Percentiles rank a stretch among this genome's conserved stretches.
These are phyloP conservation scores for Harpegnathos saltator DNA, from an alignment of 1,140 invertebrate species.

Conservation along the genomic window DNA sequence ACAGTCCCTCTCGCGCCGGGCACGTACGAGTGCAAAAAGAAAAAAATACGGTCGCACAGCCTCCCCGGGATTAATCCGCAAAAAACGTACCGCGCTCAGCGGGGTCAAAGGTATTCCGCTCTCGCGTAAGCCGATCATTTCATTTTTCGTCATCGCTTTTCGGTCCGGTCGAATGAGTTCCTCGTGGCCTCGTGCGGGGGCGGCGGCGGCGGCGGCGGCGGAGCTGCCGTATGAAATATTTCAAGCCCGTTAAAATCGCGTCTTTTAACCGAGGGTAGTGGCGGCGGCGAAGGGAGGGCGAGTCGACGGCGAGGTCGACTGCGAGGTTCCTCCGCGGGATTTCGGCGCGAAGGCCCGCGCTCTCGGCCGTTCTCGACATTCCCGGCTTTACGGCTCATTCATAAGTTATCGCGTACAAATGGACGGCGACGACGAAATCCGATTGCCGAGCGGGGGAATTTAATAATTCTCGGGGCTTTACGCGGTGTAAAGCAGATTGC, in stretches of 20 bases:
- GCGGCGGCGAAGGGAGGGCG: background rate
- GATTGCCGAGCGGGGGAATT: constrained; percentile 27
- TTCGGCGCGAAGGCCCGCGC: constrained; percentile 32
- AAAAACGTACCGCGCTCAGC: background rate
- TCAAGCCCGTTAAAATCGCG: constrained; percentile 15
- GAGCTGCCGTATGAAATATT: constrained; percentile 28
- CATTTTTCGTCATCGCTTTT: constrained; percentile 11
- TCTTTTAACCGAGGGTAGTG: background rate
- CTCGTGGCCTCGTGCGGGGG: background rate
- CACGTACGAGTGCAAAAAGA: background rate
- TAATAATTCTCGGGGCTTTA: constrained; percentile 48
- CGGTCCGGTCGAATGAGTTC: constrained; percentile 9
- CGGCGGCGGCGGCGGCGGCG: background rate
- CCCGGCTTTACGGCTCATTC: constrained; percentile 48
- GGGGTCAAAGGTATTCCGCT: constrained; percentile 12
- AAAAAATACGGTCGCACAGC: background rate
- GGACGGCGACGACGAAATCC: constrained; percentile 43
- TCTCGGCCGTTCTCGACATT: constrained; percentile 27
- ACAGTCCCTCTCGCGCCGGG: no score
- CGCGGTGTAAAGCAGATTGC: background rate
- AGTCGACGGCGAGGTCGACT: no score
- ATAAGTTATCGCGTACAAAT: constrained; percentile 55
- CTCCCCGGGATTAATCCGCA: constrained; percentile 23
- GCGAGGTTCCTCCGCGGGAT: background rate
- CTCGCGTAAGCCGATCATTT: constrained; percentile 48